Percentiles rank a stretch among this genome's conserved stretches.
phyloP scores from a whole-genome alignment of 2,888 invertebrate genomes.

The Alloplasta piceator region DNA sequence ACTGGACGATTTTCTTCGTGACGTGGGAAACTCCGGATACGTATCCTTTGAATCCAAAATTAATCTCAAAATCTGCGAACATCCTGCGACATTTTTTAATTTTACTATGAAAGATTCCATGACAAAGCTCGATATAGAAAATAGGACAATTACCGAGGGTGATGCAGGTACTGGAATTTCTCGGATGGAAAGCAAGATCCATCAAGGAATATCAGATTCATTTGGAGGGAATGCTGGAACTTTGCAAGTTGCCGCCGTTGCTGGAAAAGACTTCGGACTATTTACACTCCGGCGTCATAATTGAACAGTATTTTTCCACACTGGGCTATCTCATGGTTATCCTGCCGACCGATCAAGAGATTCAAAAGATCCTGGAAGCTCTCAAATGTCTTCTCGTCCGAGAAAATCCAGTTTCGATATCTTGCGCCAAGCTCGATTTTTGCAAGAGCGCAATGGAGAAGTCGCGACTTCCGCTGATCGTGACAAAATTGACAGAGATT shows the following conservation, averaged over 20 bases:
- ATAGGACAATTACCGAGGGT: conserved; percentile 78
- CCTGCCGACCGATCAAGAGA: conserved; percentile 68
- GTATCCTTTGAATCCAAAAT: conserved; percentile 75
- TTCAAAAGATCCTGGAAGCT: conserved; percentile 67
- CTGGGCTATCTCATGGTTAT: conserved; percentile 78
- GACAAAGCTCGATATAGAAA: conserved; percentile 72
- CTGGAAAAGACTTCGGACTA: conserved; percentile 77
- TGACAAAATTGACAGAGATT: conserved; percentile 77
- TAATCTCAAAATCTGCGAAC: conserved; percentile 4
- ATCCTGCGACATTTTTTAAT: conserved; percentile 1
- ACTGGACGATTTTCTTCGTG: conserved; percentile 69
- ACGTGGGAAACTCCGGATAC: conserved; percentile 69
- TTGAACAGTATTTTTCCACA: conserved; percentile 80
- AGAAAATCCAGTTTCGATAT: conserved; percentile 16
- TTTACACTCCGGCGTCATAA: conserved; percentile 67
- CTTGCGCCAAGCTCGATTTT: conserved; percentile 69
- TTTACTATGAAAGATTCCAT: conserved; percentile 56
- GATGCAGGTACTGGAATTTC: conserved; percentile 78
- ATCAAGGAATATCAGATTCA: conserved; percentile 71
- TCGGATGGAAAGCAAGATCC: conserved; percentile 69
- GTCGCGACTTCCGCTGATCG: conserved; percentile 79
- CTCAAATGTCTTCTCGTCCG: conserved; percentile 69
- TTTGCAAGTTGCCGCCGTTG: conserved; percentile 77
- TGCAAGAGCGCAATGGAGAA: conserved; percentile 73
- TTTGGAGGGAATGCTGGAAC: conserved; percentile 76